These are phyloP conservation scores for Gryllus bimaculatus DNA, from an alignment of 1,140 invertebrate genomes.

Conservation along the genomic window DNA sequence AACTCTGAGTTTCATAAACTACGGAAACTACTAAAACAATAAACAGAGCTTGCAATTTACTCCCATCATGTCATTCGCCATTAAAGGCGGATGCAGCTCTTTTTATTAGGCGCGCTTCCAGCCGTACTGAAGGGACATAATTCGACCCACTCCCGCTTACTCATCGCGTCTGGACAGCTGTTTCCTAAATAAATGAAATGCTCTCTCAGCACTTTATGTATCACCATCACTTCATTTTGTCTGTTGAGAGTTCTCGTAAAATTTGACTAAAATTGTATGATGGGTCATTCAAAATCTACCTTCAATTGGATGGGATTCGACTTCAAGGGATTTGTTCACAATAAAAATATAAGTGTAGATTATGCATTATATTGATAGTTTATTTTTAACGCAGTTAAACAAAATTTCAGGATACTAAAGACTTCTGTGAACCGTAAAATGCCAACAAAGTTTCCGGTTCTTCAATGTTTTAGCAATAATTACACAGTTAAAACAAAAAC, in stretches of 20 bases:
- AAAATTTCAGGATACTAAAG: too few species aligned
- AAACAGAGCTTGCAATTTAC: not conserved
- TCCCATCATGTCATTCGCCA: not conserved
- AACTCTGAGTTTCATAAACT: not conserved
- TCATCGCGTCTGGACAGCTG: not conserved
- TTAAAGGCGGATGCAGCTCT: not conserved
- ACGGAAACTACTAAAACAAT: not conserved
- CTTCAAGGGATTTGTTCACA: too few species aligned
- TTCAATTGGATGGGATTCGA: too few species aligned
- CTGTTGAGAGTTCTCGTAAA: not conserved
- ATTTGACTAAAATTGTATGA: not conserved
- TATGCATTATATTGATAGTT: too few species aligned
- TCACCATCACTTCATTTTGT: not conserved
- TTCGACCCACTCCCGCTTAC: not conserved
- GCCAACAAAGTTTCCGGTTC: too few species aligned
- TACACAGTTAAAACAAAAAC: too few species aligned
- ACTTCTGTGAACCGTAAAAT: too few species aligned
- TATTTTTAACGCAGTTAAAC: too few species aligned
- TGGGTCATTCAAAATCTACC: too few species aligned
- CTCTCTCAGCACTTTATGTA: not conserved
- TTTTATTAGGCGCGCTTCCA: not conserved
- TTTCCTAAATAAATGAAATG: constrained; percentile 2
- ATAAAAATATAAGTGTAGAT: too few species aligned
- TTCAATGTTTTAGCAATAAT: too few species aligned
- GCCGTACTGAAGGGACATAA: not conserved